Conservation (phyloP, 2,113 vertebrate species). For the Montifringilla adamsi region DNA sequence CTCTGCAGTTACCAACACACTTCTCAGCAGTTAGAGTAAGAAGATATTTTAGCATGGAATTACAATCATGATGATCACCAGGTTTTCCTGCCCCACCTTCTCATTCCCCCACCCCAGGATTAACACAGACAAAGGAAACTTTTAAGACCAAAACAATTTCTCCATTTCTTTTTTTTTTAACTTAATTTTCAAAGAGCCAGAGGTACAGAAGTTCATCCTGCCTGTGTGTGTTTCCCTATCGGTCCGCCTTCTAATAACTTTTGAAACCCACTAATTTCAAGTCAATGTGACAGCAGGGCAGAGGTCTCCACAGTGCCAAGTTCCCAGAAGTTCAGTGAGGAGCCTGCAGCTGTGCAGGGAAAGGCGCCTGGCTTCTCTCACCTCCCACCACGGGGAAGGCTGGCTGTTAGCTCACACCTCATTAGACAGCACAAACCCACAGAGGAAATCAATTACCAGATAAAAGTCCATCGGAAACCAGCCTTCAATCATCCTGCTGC, state of each 20-base stretch:
- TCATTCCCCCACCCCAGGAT: not conserved
- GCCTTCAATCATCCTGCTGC: conserved; percentile 54
- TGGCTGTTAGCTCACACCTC: conserved; percentile 54
- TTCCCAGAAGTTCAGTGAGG: not conserved
- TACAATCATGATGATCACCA: not conserved
- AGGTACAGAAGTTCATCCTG: conserved; percentile 25
- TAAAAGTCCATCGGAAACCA: conserved; percentile 51
- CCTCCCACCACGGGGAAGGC: conserved; percentile 44
- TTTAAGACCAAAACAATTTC: conserved; percentile 10
- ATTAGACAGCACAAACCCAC: conserved; percentile 64
- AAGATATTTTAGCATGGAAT: conserved; percentile 5
- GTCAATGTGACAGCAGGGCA: conserved; percentile 46
- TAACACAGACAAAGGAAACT: not conserved
- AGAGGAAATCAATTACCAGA: conserved; percentile 64
- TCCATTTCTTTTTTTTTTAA: not conserved
- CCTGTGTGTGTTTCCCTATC: not conserved
- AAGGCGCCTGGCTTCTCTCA: conserved; percentile 41
- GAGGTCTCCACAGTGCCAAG: conserved; percentile 29
- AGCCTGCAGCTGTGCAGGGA: not conserved
- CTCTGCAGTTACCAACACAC: conserved; percentile 44
- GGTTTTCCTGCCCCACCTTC: not conserved
- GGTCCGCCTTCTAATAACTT: not conserved
- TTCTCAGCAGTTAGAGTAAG: conserved; percentile 48
- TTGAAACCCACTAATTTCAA: conserved; percentile 33
- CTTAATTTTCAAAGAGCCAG: conserved; percentile 7